Percentiles rank a stretch among this genome's conserved stretches.
Evolutionary conservation across 2,888 invertebrate genomes (phyloP).

Genomic region (Phalera bucephala): DNA sequence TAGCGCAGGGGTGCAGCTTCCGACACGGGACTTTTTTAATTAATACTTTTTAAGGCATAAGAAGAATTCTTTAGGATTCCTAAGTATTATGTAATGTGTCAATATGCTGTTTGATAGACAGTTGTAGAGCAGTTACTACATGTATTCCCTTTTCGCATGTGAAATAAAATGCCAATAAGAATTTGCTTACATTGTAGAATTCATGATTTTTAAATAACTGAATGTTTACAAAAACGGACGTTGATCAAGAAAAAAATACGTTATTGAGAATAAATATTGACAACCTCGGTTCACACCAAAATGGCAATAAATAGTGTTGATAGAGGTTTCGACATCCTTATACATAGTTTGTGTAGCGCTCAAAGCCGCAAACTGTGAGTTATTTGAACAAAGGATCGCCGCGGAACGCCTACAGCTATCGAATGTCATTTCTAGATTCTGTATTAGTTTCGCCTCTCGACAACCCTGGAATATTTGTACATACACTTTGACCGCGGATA

Average conservation of each 20-base stretch:
- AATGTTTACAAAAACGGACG: too few species aligned
- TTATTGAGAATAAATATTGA: too few species aligned
- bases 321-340: slow-evolving; percentile 7
- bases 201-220: too few species aligned
- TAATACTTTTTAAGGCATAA: slow-evolving; percentile 24
- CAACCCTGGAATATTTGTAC: slow-evolving; percentile 44
- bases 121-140: slow-evolving; percentile 20
- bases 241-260: too few species aligned
- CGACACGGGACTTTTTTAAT: slow-evolving; percentile 37
- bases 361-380: slow-evolving; percentile 38
- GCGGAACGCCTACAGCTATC: slow-evolving; percentile 60
- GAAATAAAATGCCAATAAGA: not conserved
- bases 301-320: slow-evolving; percentile 10
- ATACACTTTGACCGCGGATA: slow-evolving; percentile 25
- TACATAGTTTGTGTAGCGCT: slow-evolving; percentile 24
- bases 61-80: slow-evolving; percentile 25
- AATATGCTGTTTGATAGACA: slow-evolving; percentile 28
- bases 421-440: slow-evolving; percentile 64
- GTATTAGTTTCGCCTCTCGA: slow-evolving; percentile 63
- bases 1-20: slow-evolving; percentile 46
- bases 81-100: slow-evolving; percentile 24
- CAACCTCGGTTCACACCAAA: slow-evolving; percentile 7
- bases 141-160: not conserved
- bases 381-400: slow-evolving; percentile 72
- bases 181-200: not conserved